Base-by-base conservation (phyloP, 2,113 vertebrate species). In the Chaetura pelagica region DNA sequence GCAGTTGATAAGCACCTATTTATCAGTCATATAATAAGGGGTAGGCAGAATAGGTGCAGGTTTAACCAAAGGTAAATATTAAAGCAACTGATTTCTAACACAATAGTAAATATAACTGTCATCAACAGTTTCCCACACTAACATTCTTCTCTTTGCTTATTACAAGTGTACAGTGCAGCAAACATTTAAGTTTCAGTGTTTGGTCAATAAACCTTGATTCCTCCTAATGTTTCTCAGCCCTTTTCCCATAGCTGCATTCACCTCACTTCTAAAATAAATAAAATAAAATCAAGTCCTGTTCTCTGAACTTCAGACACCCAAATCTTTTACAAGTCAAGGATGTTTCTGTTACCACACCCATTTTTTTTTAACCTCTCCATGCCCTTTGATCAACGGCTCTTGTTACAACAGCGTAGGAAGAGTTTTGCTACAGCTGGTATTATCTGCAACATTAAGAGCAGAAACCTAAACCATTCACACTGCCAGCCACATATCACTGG, bases 331-430 rank as follows among this genome's bases (percentile, higher is more conserved):
- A 80, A 55, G 84, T 57, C 71, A 87, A 74, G 7, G 72, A 93
- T 93, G 76, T 71, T 94, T 92, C 80, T 71, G 55, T 81, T 67
- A 94, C 64, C 84, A 91, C 87, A 83, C 74, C 59, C 62, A 15
- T 73, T 82, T 88, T 61, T 68, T 78, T 84, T 94, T 78, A 94
- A 87, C 72, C 71, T 90, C 76, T 81, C 75, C 49, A 14, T 92
- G 75, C 57, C 64, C 75, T 97, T 95, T 93, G 68, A 90, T 94
- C 79, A 57, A 84, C 35, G 40, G 63, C 12, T 88, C 81, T 59
- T 87, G 55, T 57, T 57, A 67, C 26, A 66, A n/a, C 1, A 5
- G 51, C 11, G 3, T 71, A 95, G 84, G 77, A 93, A 87, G 54
- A 94, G 79, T 76, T 52, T 71, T 63, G 26, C 82, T 83, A 62